phyloP scores from a whole-genome alignment of 2,113 vertebrate species.

The Austrofundulus limnaeus region DNA sequence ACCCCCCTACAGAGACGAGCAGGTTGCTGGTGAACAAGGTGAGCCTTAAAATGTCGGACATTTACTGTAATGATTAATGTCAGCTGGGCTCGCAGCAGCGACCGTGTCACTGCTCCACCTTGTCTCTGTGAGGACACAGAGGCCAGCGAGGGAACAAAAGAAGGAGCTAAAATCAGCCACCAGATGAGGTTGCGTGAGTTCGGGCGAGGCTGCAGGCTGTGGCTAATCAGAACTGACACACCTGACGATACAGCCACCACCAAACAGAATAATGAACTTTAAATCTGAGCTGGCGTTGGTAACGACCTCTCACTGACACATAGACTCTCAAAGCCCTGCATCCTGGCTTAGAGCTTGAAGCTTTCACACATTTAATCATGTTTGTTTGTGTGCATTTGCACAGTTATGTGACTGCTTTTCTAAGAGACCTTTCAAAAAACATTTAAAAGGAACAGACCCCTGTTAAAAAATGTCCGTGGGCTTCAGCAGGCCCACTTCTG shows the following conservation, averaged over 20 bases:
- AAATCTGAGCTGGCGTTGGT: neutral
- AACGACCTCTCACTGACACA: conserved; percentile 33
- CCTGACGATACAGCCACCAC: conserved; percentile 21
- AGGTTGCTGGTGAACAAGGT: conserved; percentile 6
- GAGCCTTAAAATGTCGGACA: conserved; percentile 26
- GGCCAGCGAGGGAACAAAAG: conserved; percentile 1
- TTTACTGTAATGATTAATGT: conserved; percentile 50
- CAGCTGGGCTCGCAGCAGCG: conserved; percentile 37
- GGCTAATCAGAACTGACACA: conserved; percentile 39
- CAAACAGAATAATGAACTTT: conserved; percentile 39
- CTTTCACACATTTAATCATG: conserved; percentile 28
- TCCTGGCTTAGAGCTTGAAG: neutral
- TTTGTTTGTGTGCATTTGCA: conserved; percentile 2
- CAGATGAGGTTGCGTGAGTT: conserved; percentile 35
- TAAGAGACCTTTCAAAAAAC: neutral
- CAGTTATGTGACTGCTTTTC: neutral
- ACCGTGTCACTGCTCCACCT: conserved; percentile 37
- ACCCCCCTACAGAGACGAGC: neutral
- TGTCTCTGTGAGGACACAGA: conserved; percentile 26
- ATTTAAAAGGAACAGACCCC: neutral
- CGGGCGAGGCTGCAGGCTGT: conserved; percentile 8
- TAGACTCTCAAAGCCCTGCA: conserved; percentile 6
- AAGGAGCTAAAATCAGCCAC: conserved; percentile 39
- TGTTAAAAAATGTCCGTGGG: neutral
- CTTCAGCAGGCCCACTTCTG: neutral